Evolutionary conservation across 2,113 vertebrate genomes (phyloP), one percentile per base, ranked within the genome.

Genomic region (Corythaixoides concolor): DNA sequence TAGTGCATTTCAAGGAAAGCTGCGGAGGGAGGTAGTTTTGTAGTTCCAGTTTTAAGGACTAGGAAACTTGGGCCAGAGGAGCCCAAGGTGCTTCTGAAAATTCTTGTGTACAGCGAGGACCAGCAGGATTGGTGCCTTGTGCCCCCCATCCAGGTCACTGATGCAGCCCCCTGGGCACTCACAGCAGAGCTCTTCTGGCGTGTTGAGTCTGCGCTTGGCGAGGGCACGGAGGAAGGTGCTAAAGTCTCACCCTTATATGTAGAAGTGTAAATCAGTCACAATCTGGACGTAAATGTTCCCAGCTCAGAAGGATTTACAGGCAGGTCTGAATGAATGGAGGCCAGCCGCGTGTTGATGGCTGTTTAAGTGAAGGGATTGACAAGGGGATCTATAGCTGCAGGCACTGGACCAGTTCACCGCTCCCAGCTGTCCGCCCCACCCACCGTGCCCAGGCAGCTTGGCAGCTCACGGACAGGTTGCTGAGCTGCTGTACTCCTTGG

Each of bases 51-150:
- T 73, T 80, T 26, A 70, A 70, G n/a, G 41, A 18, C 15, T 18
- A 5, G 49, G 23, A 60, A 58, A 49, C 10, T 19, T 8, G n/a
- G 23, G 12, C 15, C 5, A 11, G 49, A 60, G 52, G 56, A 63
- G 27, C 5, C 37, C n/a, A 14, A 43, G 30, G 27, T 11, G 2
- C 7, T 41, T 45, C 15, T 53, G 85, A 37, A 22, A 45, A 47
- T 41, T 28, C 20, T 23, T 18, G 23, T 0, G 1, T 30, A 3
- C 8, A 9, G 17, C 2, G 53, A 37, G 67, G 56, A 78, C 2
- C 58, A 6, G 47, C 23, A 47, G 58, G 53, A 35, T 37, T 3
- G 20, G 2, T 63, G n/a, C 67, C 35, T 56, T 64, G 39, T 27
- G 4, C 41, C 8, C 15, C 2, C 33, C 5, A 4, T 2, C 32